Evolutionary conservation across 2,797 vertebrate genomes (phyloP), one percentile per base, ranked within the genome.

Genomic region (Astyanax mexicanus): DNA sequence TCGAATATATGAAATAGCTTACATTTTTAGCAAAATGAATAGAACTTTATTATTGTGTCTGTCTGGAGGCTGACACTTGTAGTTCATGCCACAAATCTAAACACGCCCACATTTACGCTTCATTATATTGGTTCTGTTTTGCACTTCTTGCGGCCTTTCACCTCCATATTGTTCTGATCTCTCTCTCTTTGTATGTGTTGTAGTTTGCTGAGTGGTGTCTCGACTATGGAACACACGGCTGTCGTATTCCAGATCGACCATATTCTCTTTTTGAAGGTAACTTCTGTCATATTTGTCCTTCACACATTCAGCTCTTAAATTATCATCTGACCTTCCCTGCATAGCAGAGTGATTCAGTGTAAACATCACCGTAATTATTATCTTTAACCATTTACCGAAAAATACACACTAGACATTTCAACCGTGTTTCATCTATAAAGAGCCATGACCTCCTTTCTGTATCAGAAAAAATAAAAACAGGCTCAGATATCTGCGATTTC

Each of bases 181-280:
- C 49, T 1, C 49, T 1, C 4, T 7, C 3, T 15, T 9, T 44
- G 13, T 60, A 29, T 64, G 38, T 27, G 1, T 66, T 74, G 3
- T 74, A 99, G 98, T 99, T 99, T 92, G 96, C 96, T 1, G 97
- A 99, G 79, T 99, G 98, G 98, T 99, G 98, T 91, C 90, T 99
- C 82, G 96, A 95, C 44, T 99, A 99, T 0, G 97, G 98, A 67
- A 94, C 93, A 0, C 98, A 99, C 2, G 98, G 98, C 40, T 99
- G 98, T 79, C 95, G 98, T 61, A 96, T 99, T 86, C 97, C 98
- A 12, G 98, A 99, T 87, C 90, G 97, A 81, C 97, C 97, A 2
- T 99, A 98, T 73, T 99, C 98, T 17, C 95, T 99, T n/a, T 99
- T 99, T 81, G 98, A 99, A 98, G 97, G 98, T 98, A 94, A 69